Evolutionary conservation across 1,140 invertebrate species (phyloP), one percentile per base, ranked within the genome.

Genomic region (Tetranychus cinnabarinus): DNA sequence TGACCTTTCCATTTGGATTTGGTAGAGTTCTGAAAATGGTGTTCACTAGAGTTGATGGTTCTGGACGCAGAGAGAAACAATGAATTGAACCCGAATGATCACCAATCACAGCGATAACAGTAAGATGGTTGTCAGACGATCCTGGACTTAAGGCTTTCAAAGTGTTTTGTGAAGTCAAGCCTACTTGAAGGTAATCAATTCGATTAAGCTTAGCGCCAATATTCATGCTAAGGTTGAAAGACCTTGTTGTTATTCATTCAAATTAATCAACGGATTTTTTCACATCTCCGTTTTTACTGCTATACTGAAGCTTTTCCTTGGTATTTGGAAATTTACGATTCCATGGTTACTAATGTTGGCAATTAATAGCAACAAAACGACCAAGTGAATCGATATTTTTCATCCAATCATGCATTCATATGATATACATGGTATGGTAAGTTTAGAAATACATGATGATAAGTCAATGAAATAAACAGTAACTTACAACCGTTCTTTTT

Each of bases 271-370:
- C 46, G 8, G 46, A 47, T 47, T 47, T 23, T 23, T 23, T 23
- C 23, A 23, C 23, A 23, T 23, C 23, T 23, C 23, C 23, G 23
- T 23, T 23, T 23, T 23, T 23, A 23, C 23, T 23, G 23, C 23
- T 23, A 23, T 23, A 23, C 23, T 23, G 23, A 23, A 23, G 23
- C 23, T 23, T 23, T 23, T 23, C 23, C 23, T 23, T 23, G 23
- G 23, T 23, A 65, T 87, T 47, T n/a, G 46, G 46, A 47, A 47
- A 47, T 10, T 47, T 47, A 47, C 8, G n/a, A 47, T 10, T 10
- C n/a, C n/a, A n/a, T 47, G n/a, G 46, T 47, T 47, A n/a, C n/a
- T n/a, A 47, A n/a, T 10, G 46, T 47, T 47, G 46, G 8, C 46
- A 47, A 12, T 47, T 10, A 47, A 47, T 10, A 23, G 23, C 23